Evolutionary conservation across 2,888 invertebrate species (phyloP).

Genomic region (Heliconius ethilla): DNA sequence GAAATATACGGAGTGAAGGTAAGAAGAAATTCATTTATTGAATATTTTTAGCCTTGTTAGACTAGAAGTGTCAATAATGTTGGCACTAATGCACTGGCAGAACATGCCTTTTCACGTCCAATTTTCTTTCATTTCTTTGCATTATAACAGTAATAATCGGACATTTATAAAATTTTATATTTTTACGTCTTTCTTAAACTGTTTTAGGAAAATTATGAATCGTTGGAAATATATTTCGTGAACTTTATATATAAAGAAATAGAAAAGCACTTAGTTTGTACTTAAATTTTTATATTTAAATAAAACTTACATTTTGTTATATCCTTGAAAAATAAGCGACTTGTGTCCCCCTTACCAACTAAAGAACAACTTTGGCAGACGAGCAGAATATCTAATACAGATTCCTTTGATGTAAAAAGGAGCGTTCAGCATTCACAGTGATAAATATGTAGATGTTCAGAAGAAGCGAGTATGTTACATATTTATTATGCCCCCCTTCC

Average conservation of each 20-base stretch:
- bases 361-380: slow-evolving; percentile 29
- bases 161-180: background rate
- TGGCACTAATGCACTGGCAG: slow-evolving; percentile 41
- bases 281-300: background rate
- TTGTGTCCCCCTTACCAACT: slow-evolving; percentile 26
- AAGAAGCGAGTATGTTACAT: slow-evolving; percentile 25
- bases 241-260: background rate
- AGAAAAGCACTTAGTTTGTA: background rate
- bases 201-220: background rate
- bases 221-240: background rate
- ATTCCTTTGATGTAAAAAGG: slow-evolving; percentile 37
- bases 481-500: slow-evolving; percentile 9
- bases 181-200: background rate
- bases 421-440: slow-evolving; percentile 26
- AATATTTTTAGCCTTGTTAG: slow-evolving; percentile 52
- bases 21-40: slow-evolving; percentile 62
- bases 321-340: background rate
- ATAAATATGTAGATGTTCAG: slow-evolving; percentile 20
- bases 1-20: slow-evolving; percentile 46
- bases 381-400: slow-evolving; percentile 36
- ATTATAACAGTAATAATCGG: background rate
- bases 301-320: background rate
- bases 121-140: slow-evolving; percentile 13
- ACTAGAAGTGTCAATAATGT: slow-evolving; percentile 57
- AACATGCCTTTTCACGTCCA: background rate